Conservation (phyloP, 37 sponge, comb jelly and placozoan species). For the Bolinopsis microptera region DNA sequence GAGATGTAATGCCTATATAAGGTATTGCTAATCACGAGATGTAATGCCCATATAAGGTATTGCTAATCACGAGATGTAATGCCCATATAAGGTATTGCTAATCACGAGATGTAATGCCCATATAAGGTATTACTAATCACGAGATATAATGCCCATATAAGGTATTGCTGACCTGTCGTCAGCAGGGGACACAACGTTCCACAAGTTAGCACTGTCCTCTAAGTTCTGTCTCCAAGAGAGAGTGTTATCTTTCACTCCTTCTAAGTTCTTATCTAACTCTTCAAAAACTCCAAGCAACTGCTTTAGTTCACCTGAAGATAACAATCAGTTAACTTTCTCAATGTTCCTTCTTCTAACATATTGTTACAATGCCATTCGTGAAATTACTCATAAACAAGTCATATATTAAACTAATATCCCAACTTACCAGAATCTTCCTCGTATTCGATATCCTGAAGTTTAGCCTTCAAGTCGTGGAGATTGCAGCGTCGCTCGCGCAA, state of each 20-base stretch:
- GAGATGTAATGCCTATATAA: too few relatives aligned
- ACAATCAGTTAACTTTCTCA: too few relatives aligned
- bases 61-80: too few relatives aligned
- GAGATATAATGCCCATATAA: background rate
- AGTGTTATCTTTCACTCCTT: constrained; percentile 34
- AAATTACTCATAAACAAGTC: too few relatives aligned
- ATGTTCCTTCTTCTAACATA: too few relatives aligned
- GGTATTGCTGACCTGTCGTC: constrained; percentile 36
- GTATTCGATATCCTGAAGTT: constrained; percentile 36
- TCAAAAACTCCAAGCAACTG: background rate
- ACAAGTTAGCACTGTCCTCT: constrained; percentile 51
- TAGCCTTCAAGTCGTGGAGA: constrained; percentile 57
- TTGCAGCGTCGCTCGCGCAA: constrained; percentile 38
- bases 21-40: too few relatives aligned
- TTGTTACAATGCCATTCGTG: too few relatives aligned
- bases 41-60: too few relatives aligned
- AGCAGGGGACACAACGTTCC: constrained; percentile 53
- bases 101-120: background rate
- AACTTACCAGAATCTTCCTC: constrained; percentile 28
- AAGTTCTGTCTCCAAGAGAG: constrained; percentile 59
- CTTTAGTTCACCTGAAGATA: background rate
- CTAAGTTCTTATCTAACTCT: constrained; percentile 4
- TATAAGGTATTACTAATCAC: background rate
- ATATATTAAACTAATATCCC: background rate
- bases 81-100: background rate